A percentile compares a stretch with the other conserved stretches of the same genome.
Evolutionary conservation across 2,113 vertebrate species (phyloP).

Genomic region (Excalfactoria chinensis): DNA sequence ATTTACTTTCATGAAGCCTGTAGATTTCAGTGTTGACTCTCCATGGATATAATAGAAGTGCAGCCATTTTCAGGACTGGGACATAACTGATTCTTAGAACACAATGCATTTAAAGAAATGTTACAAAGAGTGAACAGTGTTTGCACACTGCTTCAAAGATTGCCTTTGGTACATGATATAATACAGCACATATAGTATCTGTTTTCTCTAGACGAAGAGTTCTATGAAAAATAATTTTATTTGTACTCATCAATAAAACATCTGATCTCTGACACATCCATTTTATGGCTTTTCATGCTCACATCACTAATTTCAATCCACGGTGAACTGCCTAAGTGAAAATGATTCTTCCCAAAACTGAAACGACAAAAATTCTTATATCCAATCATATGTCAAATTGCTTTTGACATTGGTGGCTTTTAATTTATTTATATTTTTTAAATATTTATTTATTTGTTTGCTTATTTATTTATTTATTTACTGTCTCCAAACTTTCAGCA

Average conservation of each 20-base stretch:
- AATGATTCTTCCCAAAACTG: background rate
- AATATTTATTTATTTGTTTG: no score
- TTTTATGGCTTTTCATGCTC: constrained; percentile 28
- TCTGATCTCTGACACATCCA: constrained; percentile 8
- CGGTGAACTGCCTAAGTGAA: constrained; percentile 11
- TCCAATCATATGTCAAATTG: background rate
- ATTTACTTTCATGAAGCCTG: background rate
- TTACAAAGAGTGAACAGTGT: background rate
- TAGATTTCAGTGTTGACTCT: background rate
- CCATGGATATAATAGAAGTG: background rate
- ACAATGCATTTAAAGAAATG: background rate
- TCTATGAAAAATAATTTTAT: constrained; percentile 47
- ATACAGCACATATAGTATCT: constrained; percentile 30
- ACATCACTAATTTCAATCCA: constrained; percentile 30
- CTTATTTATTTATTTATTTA: no score
- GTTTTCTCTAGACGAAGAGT: constrained; percentile 54
- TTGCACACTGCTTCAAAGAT: constrained; percentile 16
- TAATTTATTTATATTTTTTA: background rate
- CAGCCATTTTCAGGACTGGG: background rate
- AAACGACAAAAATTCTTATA: background rate
- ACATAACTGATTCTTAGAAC: background rate
- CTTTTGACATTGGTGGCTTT: background rate
- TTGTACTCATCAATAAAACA: constrained; percentile 22
- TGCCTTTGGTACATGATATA: constrained; percentile 20
- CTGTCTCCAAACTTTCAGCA: background rate